Base-by-base conservation (phyloP, 1,140 invertebrate species). In the Phymastichus coffea region DNA sequence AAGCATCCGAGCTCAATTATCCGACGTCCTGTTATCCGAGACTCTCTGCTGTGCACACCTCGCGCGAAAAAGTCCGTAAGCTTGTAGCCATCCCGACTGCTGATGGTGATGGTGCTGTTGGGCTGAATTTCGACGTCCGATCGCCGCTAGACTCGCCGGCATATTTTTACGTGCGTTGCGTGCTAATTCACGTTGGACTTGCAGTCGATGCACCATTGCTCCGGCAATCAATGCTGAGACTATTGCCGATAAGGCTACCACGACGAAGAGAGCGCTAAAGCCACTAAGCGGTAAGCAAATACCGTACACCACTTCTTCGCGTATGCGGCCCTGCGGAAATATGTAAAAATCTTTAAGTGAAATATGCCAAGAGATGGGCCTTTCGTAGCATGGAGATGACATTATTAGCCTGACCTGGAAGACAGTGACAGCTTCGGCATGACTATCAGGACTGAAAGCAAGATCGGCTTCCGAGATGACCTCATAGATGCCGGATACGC, bases 381-480 rank as follows among this genome's bases (percentile, higher is more conserved):
- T n/a, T n/a, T n/a, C n/a, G n/a, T n/a, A n/a, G n/a, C n/a, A n/a
- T n/a, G n/a, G n/a, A n/a, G n/a, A n/a, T n/a, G n/a, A n/a, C n/a
- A n/a, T n/a, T n/a, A n/a, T n/a, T n/a, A n/a, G n/a, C 15, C 30
- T 41, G n/a, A 61, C 59, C 52, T 62, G 60, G 75, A 94, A 94
- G 0, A 92, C 89, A 8, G 90, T 92, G 1, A 93, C 91, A 0
- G 90, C 86, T 75, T 93, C 90, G 15, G 87, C 84, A 35, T 86
- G 85, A 19, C 83, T 82, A 63, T 93, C 90, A 0, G 91, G 90
- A 66, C 89, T 91, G 73, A 95, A 96, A n/a, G 91, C 92, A 19
- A 96, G 78, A 75, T 96, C 94, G 10, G 91, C 90, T 75, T 94
- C 91, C 3, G 92, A 93, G 23, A 95, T 93, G n/a, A 96, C 93